Evolutionary conservation across 2,113 vertebrate genomes (phyloP).

Genomic region (Grammomys dolichurus): DNA sequence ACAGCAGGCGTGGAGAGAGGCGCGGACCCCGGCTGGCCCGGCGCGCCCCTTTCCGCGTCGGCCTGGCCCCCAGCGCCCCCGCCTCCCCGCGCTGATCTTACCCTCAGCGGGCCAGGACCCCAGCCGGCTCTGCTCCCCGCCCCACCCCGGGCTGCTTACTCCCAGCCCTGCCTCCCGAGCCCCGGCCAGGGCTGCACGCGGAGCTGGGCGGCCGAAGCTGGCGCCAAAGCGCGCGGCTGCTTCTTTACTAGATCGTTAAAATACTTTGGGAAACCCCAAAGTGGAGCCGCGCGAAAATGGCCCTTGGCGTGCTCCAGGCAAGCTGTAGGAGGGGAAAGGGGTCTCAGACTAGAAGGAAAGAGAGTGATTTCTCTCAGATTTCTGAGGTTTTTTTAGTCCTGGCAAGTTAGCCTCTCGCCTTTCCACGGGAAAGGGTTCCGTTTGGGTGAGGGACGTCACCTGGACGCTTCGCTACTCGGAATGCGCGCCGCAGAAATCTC

Average conservation of each 20-base stretch:
- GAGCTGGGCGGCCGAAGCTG: constrained; percentile 55
- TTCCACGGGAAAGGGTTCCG: constrained; percentile 4
- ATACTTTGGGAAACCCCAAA: constrained; percentile 83
- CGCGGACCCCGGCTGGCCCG: constrained; percentile 43
- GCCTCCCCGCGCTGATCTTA: constrained; percentile 12
- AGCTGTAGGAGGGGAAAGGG: not conserved
- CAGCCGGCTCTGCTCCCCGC: not conserved
- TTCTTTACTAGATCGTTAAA: constrained; percentile 76
- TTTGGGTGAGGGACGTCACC: constrained; percentile 4
- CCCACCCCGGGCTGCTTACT: not conserved
- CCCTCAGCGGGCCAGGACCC: not conserved
- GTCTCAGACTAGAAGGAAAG: constrained; percentile 16
- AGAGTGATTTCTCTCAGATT: constrained; percentile 61
- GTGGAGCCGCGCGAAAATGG: constrained; percentile 77
- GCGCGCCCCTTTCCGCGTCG: constrained; percentile 22
- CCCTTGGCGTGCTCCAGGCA: constrained; percentile 64
- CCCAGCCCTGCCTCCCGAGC: constrained; percentile 1
- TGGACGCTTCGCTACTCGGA: constrained; percentile 33
- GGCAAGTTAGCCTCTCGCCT: constrained; percentile 62
- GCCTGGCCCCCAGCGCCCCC: not conserved
- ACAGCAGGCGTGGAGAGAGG: constrained; percentile 34
- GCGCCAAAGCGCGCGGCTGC: constrained; percentile 63
- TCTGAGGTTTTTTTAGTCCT: constrained; percentile 30
- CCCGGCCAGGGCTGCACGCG: constrained; percentile 58
- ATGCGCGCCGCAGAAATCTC: constrained; percentile 59